A percentile compares a stretch with the other conserved stretches of the same genome.
Conservation (phyloP, 2,797 vertebrate genomes). For the Anabas testudineus region DNA sequence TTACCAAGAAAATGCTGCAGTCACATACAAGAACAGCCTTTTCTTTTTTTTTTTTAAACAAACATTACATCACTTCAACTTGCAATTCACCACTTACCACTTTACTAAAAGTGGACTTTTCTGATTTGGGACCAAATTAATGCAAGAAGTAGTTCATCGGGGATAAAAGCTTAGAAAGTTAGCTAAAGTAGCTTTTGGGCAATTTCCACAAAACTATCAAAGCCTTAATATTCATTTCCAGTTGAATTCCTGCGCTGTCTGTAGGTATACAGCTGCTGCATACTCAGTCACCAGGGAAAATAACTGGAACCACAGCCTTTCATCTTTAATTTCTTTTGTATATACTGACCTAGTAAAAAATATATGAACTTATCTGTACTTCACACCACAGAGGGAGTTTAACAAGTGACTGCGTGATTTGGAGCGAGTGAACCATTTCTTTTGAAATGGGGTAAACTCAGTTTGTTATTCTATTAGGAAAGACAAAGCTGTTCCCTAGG, state of each 20-base stretch:
- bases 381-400: slow-evolving; percentile 53
- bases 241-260: slow-evolving; percentile 51
- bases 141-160: slow-evolving; percentile 41
- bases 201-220: slow-evolving; percentile 64
- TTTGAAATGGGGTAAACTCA: slow-evolving; percentile 77
- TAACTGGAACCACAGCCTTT: slow-evolving; percentile 70
- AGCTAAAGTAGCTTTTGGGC: slow-evolving; percentile 67
- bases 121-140: slow-evolving; percentile 46
- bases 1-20: slow-evolving; percentile 18
- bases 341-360: slow-evolving; percentile 76
- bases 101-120: slow-evolving; percentile 44
- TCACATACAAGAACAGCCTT: background rate
- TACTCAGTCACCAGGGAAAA: slow-evolving; percentile 61
- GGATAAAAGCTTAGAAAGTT: slow-evolving; percentile 74
- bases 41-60: background rate
- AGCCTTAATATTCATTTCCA: slow-evolving; percentile 73
- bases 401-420: slow-evolving; percentile 69
- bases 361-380: slow-evolving; percentile 72
- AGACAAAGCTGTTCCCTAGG: slow-evolving; percentile 77
- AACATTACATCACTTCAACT: background rate
- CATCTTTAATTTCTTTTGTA: slow-evolving; percentile 78
- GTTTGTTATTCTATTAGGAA: slow-evolving; percentile 81
- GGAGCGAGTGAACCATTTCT: slow-evolving; percentile 65
- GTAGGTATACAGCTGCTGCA: slow-evolving; percentile 66
- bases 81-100: slow-evolving; percentile 6